A percentile compares a stretch with the other conserved stretches of the same genome.
phyloP scores from a whole-genome alignment of 2,113 vertebrate genomes.

The Cyprinodon tularosa region DNA sequence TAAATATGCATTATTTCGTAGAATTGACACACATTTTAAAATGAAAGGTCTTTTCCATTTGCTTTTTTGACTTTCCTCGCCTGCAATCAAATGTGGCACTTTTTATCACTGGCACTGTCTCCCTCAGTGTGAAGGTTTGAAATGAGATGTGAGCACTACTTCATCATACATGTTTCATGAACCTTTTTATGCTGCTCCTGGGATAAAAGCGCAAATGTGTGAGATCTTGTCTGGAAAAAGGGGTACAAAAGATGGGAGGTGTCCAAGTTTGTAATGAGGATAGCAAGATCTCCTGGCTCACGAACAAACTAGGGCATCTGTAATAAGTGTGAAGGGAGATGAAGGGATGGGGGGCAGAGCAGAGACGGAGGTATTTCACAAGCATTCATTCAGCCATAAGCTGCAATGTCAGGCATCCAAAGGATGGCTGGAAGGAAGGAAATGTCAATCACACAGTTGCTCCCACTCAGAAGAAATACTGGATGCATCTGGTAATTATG shows the following conservation, averaged over 20 bases:
- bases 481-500: constrained; percentile 18
- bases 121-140: constrained; percentile 46
- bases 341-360: constrained; percentile 24
- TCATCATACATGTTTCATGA: constrained; percentile 73
- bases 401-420: constrained; percentile 39
- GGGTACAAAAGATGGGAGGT: constrained; percentile 73
- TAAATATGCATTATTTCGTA: constrained; percentile 62
- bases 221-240: constrained; percentile 67
- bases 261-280: constrained; percentile 76
- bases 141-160: constrained; percentile 59
- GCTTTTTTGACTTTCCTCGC: constrained; percentile 19
- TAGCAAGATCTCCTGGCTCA: constrained; percentile 69
- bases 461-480: constrained; percentile 20
- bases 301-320: constrained; percentile 73
- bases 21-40: constrained; percentile 50
- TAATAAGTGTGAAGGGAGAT: constrained; percentile 66
- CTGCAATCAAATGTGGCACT: constrained; percentile 38
- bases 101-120: constrained; percentile 38
- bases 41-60: constrained; percentile 33
- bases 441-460: constrained; percentile 22
- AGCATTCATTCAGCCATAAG: constrained; percentile 32
- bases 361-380: constrained; percentile 29
- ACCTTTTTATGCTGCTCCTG: constrained; percentile 62
- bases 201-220: constrained; percentile 55
- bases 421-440: constrained; percentile 6